Percentiles rank a stretch among this genome's conserved stretches.
Conservation (phyloP, 2,113 vertebrate genomes). For the Pelmatolapia mariae region DNA sequence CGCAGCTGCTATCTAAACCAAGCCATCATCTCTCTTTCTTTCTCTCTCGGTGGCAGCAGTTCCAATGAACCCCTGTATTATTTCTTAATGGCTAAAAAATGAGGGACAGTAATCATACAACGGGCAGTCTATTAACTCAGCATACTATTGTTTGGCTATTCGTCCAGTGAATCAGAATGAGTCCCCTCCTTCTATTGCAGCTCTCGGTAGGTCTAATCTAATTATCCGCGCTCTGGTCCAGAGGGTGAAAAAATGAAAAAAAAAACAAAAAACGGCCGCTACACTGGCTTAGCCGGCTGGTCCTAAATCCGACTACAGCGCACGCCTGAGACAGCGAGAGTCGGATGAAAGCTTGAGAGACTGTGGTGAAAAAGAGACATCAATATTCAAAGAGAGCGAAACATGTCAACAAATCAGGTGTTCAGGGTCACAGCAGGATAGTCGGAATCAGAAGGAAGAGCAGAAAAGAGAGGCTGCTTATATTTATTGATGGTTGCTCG, state of each 20-base stretch:
- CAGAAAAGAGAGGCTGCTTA: not conserved
- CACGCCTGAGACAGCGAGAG: not conserved
- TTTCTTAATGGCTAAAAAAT: not conserved
- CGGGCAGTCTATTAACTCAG: conserved; percentile 70
- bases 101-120: conserved; percentile 63
- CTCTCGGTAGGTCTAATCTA: conserved; percentile 76
- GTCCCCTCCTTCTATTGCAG: conserved; percentile 12
- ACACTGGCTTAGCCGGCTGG: conserved; percentile 3
- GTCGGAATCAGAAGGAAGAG: not conserved
- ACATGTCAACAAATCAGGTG: not conserved
- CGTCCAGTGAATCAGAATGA: conserved; percentile 17
- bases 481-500: not conserved
- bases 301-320: not conserved
- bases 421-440: not conserved
- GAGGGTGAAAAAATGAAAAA: conserved; percentile 46
- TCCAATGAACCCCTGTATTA: not conserved
- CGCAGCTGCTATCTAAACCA: not conserved
- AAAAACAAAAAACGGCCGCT: conserved; percentile 66
- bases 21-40: not conserved
- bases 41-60: not conserved
- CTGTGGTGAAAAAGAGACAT: not conserved
- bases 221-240: conserved; percentile 76
- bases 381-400: not conserved
- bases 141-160: conserved; percentile 49
- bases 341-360: not conserved